Conservation (phyloP, 2,888 invertebrate species). For the Sepioteuthis lessoniana region DNA sequence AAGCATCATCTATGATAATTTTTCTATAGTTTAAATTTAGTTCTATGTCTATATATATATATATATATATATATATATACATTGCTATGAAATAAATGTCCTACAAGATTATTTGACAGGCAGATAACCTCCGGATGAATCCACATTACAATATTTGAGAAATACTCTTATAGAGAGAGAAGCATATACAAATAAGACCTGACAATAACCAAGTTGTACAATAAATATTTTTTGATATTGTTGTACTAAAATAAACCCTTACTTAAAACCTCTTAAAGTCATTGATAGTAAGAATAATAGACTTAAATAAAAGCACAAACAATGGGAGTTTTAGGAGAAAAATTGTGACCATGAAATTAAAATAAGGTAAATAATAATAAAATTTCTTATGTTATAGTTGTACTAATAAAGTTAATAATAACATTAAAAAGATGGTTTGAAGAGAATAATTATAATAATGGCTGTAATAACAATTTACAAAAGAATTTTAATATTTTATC, state of each 20-base stretch:
- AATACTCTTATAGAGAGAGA: neutral
- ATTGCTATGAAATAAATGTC: too few relatives aligned
- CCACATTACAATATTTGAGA: neutral
- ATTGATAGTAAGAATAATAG: neutral
- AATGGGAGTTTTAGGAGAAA: neutral
- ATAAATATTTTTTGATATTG: neutral
- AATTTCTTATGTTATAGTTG: too few relatives aligned
- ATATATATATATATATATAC: too few relatives aligned
- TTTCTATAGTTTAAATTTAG: too few relatives aligned
- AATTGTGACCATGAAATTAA: neutral
- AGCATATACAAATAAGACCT: neutral
- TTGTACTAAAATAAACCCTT: neutral
- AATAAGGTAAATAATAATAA: neutral
- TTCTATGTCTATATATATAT: too few relatives aligned
- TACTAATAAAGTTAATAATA: too few relatives aligned
- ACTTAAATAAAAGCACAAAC: neutral
- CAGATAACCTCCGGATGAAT: neutral
- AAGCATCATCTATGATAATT: too few relatives aligned
- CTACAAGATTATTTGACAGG: neutral
- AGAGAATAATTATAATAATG: too few relatives aligned
- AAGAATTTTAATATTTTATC: too few relatives aligned
- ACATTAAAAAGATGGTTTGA: too few relatives aligned
- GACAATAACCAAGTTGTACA: neutral
- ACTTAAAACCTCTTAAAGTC: neutral
- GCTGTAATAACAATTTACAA: too few relatives aligned